Evolutionary conservation across 2,888 invertebrate genomes (phyloP), one percentile per base, ranked within the genome.

Genomic region (Parapristionchus giblindavisi): DNA sequence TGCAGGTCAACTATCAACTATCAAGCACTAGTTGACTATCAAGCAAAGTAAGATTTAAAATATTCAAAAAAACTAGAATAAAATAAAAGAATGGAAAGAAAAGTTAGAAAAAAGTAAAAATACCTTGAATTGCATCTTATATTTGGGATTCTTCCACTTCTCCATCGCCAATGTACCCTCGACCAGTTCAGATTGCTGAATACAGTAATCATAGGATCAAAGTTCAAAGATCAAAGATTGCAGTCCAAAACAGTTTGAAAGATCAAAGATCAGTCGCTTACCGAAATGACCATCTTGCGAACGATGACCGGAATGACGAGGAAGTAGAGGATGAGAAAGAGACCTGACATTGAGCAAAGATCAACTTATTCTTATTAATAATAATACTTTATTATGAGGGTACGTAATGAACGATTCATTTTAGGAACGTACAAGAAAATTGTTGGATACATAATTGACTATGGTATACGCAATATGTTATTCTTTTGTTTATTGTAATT

Each of bases 101-200:
- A 17, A 58, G 24, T 24, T 58, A 11, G 11, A 14, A n/a, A n/a
- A n/a, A n/a, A n/a, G n/a, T 8, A 1, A 27, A 14, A 38, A 17
- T 14, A 78, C 76, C 68, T 79, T 77, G 71, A 85, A 81, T 29
- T 83, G 76, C 43, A 85, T 81, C 48, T 79, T 78, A 78, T 85
- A 87, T 32, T 84, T 77, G 17, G 87, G 87, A 66, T 85, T 77
- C 36, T 76, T 77, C 87, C 87, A 87, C 78, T 85, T 84, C 63
- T 82, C 68, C 80, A 82, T 80, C 27, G 87, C 65, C 8, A 80
- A 68, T 54, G 80, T 80, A 52, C 80, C 84, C 54, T 81, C 78
- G n/a, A 82, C 65, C n/a, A 86, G 80, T 27, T 76, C 79, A 1
- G 83, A 78, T 36, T 80, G 80, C 85, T 85, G 76, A 32, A 84